Base-by-base conservation (phyloP, 2,888 invertebrate genomes). In the Ypsolopha sequella region DNA sequence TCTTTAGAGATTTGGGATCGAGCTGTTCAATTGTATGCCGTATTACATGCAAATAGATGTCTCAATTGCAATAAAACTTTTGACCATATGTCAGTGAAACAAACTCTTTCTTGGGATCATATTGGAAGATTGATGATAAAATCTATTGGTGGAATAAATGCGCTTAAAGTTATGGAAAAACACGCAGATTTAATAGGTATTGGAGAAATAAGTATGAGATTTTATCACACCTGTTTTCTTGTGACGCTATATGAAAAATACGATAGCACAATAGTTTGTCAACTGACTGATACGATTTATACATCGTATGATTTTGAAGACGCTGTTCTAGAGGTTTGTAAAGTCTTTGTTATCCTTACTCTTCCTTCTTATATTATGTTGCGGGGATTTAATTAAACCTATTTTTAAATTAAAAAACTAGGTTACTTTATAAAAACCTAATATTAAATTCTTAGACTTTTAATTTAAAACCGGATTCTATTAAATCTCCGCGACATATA, bases 1-100 rank as follows among this genome's bases (percentile, higher is more conserved):
- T 88, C 89, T 0, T 71, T 88, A 47, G 88, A 90, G 47, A 85
- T 84, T 0, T 92, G 91, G 91, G 88, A 89, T 50, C 73, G 87
- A 51, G 74, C 89, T 0, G 70, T 89, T 2, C 78, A 87, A 52
- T 69, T 88, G n/a, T 84, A 89, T 39, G 84, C 88, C 0, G 89
- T 87, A 10, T 71, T 91, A 51, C 88, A 88, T 56, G 81, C 81
- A 0, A 88, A 88, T 48, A 76, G 77, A 33, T 93, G 92, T 67
- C 67, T 92, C 43, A 90, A 90, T 67, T 93, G 92, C 62, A 88
- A 87, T 3, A 85, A 79, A 52, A 75, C 73, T 46, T 80, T 88
- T 48, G 66, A 74, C 35, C 70, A 87, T 55, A 73, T 86, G 47
- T 76, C 78, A 1, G 80, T 86, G 0, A 80, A 73, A 50, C 73